These are phyloP conservation scores for Chionodraco myersi DNA, from an alignment of 2,113 vertebrate species.

Conservation along the genomic window DNA sequence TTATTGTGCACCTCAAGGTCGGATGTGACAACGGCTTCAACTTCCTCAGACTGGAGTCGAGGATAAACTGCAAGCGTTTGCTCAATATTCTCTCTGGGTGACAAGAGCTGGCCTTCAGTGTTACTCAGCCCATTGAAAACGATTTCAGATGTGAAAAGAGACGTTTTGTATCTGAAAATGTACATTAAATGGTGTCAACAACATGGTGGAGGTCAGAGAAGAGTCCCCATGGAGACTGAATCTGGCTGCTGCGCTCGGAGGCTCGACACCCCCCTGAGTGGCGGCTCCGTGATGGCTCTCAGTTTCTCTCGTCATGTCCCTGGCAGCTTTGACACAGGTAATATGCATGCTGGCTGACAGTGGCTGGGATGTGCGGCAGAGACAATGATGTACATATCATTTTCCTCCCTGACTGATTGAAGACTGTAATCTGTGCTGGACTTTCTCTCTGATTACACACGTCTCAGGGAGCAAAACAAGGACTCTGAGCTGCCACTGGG, in stretches of 20 bases:
- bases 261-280: constrained; percentile 75
- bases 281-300: constrained; percentile 80
- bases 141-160: constrained; percentile 73
- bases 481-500: constrained; percentile 80
- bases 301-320: constrained; percentile 80
- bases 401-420: constrained; percentile 87
- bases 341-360: constrained; percentile 82
- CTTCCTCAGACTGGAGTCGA: constrained; percentile 52
- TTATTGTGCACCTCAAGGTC: constrained; percentile 71
- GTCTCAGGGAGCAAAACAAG: constrained; percentile 85
- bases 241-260: constrained; percentile 63
- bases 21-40: constrained; percentile 55
- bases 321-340: constrained; percentile 87
- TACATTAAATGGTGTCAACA: constrained; percentile 83
- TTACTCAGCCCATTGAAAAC: constrained; percentile 70
- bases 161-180: constrained; percentile 79
- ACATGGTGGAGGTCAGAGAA: constrained; percentile 73
- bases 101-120: constrained; percentile 67
- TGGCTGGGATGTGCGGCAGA: constrained; percentile 74
- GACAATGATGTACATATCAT: constrained; percentile 89
- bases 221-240: constrained; percentile 78
- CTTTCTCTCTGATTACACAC: constrained; percentile 86
- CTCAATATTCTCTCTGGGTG: constrained; percentile 63
- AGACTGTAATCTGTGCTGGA: constrained; percentile 87
- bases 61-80: constrained; percentile 34